A percentile compares a stretch with the other conserved stretches of the same genome.
phyloP scores from a whole-genome alignment of 2,888 invertebrate genomes.

The Chrysolina haemoptera region DNA sequence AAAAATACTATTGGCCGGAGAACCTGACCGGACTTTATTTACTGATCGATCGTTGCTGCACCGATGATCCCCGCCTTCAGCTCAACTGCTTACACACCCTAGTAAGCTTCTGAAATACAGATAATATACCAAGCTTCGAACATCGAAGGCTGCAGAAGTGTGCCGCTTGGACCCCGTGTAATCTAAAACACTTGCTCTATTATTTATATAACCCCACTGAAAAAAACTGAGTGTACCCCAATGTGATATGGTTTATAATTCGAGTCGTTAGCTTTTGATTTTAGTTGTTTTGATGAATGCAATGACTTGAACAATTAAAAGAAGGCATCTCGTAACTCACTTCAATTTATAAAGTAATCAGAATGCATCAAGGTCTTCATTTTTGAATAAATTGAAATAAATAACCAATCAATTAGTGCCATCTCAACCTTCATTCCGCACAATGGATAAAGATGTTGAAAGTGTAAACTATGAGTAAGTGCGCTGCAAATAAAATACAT shows the following conservation, averaged over 20 bases:
- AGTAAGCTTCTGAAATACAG: too few relatives aligned
- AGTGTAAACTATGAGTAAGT: not conserved
- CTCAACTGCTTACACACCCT: too few relatives aligned
- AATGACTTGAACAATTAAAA: slow-evolving; percentile 13
- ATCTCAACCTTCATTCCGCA: slow-evolving; percentile 1
- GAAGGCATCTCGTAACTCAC: slow-evolving; percentile 9
- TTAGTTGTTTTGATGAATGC: slow-evolving; percentile 8
- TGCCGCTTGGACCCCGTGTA: too few relatives aligned
- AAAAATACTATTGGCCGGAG: too few relatives aligned
- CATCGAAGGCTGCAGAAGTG: too few relatives aligned
- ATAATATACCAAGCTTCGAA: too few relatives aligned
- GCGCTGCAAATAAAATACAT: too few relatives aligned
- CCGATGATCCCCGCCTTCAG: too few relatives aligned
- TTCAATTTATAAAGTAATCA: not conserved
- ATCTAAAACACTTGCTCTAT: too few relatives aligned
- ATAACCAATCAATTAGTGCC: slow-evolving; percentile 9
- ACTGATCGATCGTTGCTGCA: too few relatives aligned
- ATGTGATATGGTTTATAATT: not conserved
- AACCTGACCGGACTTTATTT: too few relatives aligned
- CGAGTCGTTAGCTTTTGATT: slow-evolving; percentile 15
- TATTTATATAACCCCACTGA: not conserved
- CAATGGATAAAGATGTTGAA: not conserved
- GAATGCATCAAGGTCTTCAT: slow-evolving; percentile 1
- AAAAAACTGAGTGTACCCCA: not conserved
- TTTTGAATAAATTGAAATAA: slow-evolving; percentile 6